A percentile compares a stretch with the other conserved stretches of the same genome.
Evolutionary conservation across 2,797 vertebrate genomes (phyloP).

Genomic region (Gymnoscopelus braueri): DNA sequence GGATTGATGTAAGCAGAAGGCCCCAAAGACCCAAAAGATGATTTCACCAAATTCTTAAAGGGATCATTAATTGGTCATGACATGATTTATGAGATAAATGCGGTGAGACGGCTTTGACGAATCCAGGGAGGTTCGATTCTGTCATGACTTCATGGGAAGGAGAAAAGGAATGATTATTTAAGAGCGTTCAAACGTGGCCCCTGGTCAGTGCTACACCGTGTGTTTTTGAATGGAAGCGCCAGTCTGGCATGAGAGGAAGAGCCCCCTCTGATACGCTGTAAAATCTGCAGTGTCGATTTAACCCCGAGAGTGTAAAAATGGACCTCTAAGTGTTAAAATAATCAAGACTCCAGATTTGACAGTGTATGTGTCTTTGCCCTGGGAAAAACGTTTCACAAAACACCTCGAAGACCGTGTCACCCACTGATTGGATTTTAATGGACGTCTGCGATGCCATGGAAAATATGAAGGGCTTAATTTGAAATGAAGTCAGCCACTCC

Average conservation of each 20-base stretch:
- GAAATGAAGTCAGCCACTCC: conserved; percentile 75
- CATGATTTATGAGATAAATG: conserved; percentile 74
- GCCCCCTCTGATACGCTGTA: conserved; percentile 45
- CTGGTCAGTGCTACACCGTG: conserved; percentile 58
- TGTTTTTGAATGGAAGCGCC: conserved; percentile 66
- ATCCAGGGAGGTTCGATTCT: conserved; percentile 60
- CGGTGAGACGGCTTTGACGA: conserved; percentile 54
- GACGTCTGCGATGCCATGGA: conserved; percentile 71
- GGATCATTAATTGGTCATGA: conserved; percentile 57
- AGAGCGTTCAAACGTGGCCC: conserved; percentile 58
- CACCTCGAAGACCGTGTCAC: conserved; percentile 55
- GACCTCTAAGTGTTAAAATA: too few relatives aligned
- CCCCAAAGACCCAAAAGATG: conserved; percentile 18
- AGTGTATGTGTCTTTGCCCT: conserved; percentile 44
- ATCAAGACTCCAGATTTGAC: too few relatives aligned
- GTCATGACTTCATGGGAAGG: conserved; percentile 79
- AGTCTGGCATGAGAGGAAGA: conserved; percentile 63
- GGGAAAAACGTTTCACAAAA: conserved; percentile 62
- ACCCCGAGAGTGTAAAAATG: too few relatives aligned
- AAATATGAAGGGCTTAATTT: conserved; percentile 77
- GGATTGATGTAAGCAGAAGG: background rate
- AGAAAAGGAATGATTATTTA: conserved; percentile 62
- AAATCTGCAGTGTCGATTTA: too few relatives aligned
- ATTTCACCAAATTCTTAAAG: conserved; percentile 57
- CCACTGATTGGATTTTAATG: conserved; percentile 77